phyloP scores from a whole-genome alignment of 2,888 invertebrate species.

The Deroplatys truncata region DNA sequence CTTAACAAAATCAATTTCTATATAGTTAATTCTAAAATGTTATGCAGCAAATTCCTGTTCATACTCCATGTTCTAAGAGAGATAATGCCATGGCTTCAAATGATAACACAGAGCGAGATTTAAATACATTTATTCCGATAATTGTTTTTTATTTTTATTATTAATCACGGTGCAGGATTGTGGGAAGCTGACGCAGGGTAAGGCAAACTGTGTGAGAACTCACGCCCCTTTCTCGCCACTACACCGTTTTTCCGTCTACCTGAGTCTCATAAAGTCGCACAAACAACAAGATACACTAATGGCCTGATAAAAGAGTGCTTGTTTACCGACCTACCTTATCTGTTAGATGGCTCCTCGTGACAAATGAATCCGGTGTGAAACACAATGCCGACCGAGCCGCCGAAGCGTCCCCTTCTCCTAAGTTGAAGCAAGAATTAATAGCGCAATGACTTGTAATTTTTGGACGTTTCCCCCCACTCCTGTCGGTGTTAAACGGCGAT shows the following conservation, averaged over 20 bases:
- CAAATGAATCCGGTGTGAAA: not conserved
- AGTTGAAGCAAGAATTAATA: not conserved
- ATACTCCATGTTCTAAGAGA: too few species aligned
- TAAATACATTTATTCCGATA: not conserved
- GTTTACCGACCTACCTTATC: not conserved
- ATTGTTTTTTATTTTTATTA: not conserved
- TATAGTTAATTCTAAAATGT: too few species aligned
- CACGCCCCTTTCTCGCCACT: not conserved
- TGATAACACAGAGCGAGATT: too few species aligned
- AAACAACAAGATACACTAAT: not conserved
- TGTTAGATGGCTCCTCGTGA: not conserved
- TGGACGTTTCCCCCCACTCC: not conserved
- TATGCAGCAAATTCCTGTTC: too few species aligned
- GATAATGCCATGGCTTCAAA: too few species aligned
- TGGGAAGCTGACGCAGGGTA: not conserved
- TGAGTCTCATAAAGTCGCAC: not conserved
- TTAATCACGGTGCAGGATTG: not conserved
- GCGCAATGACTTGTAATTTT: not conserved
- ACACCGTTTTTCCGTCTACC: not conserved
- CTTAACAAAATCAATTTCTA: too few species aligned
- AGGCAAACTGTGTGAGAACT: not conserved
- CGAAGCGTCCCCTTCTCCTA: not conserved
- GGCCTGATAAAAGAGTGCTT: not conserved
- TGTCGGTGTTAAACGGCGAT: not conserved
- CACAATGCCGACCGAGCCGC: not conserved